Evolutionary conservation across 2,888 invertebrate genomes (phyloP).

Genomic region (Tachina lurida): DNA sequence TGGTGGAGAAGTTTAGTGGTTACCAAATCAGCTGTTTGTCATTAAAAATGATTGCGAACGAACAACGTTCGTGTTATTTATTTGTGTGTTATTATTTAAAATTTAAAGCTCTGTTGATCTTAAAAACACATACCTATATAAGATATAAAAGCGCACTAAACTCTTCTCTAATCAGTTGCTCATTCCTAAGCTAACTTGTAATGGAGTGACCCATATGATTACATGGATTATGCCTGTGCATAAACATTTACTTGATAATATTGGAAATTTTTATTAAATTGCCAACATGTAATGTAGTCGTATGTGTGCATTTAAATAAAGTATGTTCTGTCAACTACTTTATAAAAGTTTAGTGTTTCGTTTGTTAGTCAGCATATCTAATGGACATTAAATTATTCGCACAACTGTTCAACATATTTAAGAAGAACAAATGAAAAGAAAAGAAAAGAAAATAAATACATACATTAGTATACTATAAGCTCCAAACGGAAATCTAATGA

Average conservation of each 20-base stretch:
- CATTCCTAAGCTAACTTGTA: not conserved
- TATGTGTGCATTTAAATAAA: not conserved
- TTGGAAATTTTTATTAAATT: constrained; percentile 19
- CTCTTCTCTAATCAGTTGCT: too few relatives aligned
- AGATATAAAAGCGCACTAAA: too few relatives aligned
- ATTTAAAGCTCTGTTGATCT: too few relatives aligned
- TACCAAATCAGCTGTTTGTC: too few relatives aligned
- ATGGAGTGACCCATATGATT: constrained; percentile 9
- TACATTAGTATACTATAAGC: too few relatives aligned
- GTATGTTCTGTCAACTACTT: constrained; percentile 32
- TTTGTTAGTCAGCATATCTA: not conserved
- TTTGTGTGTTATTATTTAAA: too few relatives aligned
- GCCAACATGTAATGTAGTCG: constrained; percentile 2
- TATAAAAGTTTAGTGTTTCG: constrained; percentile 13
- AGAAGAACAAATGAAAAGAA: constrained; percentile 10
- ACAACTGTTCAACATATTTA: constrained; percentile 28
- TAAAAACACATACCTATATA: too few relatives aligned
- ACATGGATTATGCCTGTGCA: not conserved
- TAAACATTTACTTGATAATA: not conserved
- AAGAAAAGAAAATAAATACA: not conserved
- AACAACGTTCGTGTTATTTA: too few relatives aligned
- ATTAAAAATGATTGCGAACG: too few relatives aligned
- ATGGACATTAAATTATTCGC: constrained; percentile 36
- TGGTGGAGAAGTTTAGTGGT: too few relatives aligned
- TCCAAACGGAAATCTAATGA: constrained; percentile 64